Evolutionary conservation across 2,888 invertebrate genomes (phyloP), one percentile per base, ranked within the genome.

Genomic region (Andrena bucephala): DNA sequence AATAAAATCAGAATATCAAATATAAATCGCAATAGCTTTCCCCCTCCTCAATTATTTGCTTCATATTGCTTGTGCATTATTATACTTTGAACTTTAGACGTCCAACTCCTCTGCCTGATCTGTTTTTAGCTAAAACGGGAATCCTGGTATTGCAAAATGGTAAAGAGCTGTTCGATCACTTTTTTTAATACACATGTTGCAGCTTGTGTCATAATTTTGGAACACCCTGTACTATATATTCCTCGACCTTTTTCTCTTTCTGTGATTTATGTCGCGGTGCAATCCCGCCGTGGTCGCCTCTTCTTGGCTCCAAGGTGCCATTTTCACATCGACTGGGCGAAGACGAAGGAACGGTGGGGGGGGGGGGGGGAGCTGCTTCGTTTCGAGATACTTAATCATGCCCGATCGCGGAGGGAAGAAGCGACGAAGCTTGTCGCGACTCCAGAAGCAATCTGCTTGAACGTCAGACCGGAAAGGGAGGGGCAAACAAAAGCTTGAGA

Each of bases 221-320:
- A 16, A 42, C 42, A 42, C 4, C 16, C 13, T 42, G 16, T 5
- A 13, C 4, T 13, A 42, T 13, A 42, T 57, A 59, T 72, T 75
- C 73, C 20, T 16, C 70, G 10, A 50, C 62, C 63, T 62, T 84
- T 75, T 81, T 69, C 52, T 16, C 6, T 20, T 8, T 8, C 13
- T 29, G 27, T 59, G 81, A 78, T 77, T 77, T 84, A 74, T 68
- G 67, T 62, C 68, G 33, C 48, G 54, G 42, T 16, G n/a, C 31
- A 7, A 70, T n/a, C 31, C 67, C 52, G 50, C 27, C 50, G 57
- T 20, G 33, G 57, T 50, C n/a, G 62, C 50, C 27, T 48, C 16
- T 48, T 69, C 73, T 66, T 71, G 68, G 72, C 78, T 52, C 27
- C 27, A 7, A 31, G 63, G 6, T 57, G 27, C 29, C 16, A 31